A percentile compares a stretch with the other conserved stretches of the same genome.
phyloP scores from a whole-genome alignment of 2,888 invertebrate species.

The Phyto melanocephala region DNA sequence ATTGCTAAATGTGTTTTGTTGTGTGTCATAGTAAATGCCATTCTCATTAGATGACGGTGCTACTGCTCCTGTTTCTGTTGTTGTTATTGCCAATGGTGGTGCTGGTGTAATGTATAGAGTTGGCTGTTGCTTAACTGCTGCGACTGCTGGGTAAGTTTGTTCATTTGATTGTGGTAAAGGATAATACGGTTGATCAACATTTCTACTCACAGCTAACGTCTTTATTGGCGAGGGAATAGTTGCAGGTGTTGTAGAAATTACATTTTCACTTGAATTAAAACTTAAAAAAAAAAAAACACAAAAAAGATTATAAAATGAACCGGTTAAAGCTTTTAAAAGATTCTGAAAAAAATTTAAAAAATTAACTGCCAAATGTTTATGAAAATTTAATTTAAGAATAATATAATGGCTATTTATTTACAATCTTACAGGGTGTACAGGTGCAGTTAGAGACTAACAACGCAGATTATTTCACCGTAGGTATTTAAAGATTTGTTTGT shows the following conservation, averaged over 20 bases:
- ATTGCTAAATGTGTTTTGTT: slow-evolving; percentile 31
- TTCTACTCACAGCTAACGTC: neutral
- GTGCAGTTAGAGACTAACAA: too few species aligned
- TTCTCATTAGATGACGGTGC: slow-evolving; percentile 51
- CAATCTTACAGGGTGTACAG: too few species aligned
- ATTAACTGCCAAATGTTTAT: neutral
- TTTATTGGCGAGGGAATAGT: slow-evolving; percentile 37
- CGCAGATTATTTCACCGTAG: too few species aligned
- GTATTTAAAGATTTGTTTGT: too few species aligned
- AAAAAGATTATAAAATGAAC: slow-evolving; percentile 33
- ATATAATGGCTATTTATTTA: too few species aligned
- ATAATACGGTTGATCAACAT: slow-evolving; percentile 52
- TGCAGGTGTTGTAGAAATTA: slow-evolving; percentile 68
- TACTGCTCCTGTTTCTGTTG: slow-evolving; percentile 8
- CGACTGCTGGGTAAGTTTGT: slow-evolving; percentile 43
- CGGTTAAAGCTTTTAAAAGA: slow-evolving; percentile 1
- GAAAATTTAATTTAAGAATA: too few species aligned
- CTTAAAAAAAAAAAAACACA: slow-evolving; percentile 65
- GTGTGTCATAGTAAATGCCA: slow-evolving; percentile 32
- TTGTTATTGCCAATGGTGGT: slow-evolving; percentile 4
- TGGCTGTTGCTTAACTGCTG: slow-evolving; percentile 22
- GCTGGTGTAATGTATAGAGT: slow-evolving; percentile 62
- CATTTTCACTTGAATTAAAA: slow-evolving; percentile 75
- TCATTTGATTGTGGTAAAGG: slow-evolving; percentile 57
- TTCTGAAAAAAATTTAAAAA: neutral